Evolutionary conservation across 1,140 invertebrate genomes (phyloP).

Genomic region (Pseudomyrmex gracilis): DNA sequence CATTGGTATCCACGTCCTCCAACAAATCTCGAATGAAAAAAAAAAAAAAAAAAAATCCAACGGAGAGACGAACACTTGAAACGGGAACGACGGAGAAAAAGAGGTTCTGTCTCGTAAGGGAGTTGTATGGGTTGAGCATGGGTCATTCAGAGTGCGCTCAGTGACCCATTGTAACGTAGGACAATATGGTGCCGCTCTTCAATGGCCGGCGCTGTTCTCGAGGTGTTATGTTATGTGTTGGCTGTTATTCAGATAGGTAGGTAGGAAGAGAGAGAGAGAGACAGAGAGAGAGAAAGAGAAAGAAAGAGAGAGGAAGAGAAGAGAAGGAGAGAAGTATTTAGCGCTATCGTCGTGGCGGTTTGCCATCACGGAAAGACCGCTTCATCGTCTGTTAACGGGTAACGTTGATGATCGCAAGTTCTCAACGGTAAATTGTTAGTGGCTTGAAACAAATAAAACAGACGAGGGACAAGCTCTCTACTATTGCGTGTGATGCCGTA

Average conservation of each 20-base stretch:
- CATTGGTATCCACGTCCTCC: constrained; percentile 34
- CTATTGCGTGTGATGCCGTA: not conserved
- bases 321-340: constrained; percentile 65
- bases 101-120: constrained; percentile 69
- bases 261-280: constrained; percentile 3
- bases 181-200: constrained; percentile 78
- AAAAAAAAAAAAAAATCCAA: constrained; percentile 23
- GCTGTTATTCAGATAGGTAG: constrained; percentile 79
- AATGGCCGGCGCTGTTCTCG: constrained; percentile 75
- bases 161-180: constrained; percentile 80
- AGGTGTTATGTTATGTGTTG: constrained; percentile 81
- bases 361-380: constrained; percentile 24
- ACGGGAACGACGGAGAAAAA: constrained; percentile 69
- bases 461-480: not conserved
- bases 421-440: constrained; percentile 64
- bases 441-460: constrained; percentile 58
- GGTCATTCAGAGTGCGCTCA: constrained; percentile 77
- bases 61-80: constrained; percentile 56
- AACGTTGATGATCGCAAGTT: constrained; percentile 55
- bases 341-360: constrained; percentile 57
- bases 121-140: constrained; percentile 72
- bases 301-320: too few species aligned
- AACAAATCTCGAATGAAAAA: constrained; percentile 58
- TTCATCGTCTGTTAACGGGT: not conserved
- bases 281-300: not conserved